Evolutionary conservation across 2,113 vertebrate genomes (phyloP).

Genomic region (Australoheros scitulus): DNA sequence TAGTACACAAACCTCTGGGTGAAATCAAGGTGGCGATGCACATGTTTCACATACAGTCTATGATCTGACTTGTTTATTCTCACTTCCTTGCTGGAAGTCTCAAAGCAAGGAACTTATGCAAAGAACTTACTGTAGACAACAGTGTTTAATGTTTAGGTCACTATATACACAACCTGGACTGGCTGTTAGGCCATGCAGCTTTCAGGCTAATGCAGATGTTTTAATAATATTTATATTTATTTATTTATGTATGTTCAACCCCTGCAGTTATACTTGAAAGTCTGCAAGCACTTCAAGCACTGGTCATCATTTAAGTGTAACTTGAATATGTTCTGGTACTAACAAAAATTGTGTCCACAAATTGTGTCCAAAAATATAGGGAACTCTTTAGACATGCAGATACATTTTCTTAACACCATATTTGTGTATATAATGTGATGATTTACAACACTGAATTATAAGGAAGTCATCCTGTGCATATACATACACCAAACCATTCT

Average conservation of each 20-base stretch:
- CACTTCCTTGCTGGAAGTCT: background rate
- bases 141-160: background rate
- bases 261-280: background rate
- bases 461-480: background rate
- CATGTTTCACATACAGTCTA: too few species aligned
- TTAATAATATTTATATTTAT: too few species aligned
- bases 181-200: too few species aligned
- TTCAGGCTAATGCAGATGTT: too few species aligned
- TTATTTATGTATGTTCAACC: too few species aligned
- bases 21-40: background rate
- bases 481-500: background rate
- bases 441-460: background rate
- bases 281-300: background rate
- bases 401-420: too few species aligned
- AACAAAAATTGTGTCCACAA: background rate
- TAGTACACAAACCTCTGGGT: background rate
- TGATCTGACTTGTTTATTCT: fast-evolving
- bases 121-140: background rate
- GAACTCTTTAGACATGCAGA: background rate
- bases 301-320: background rate
- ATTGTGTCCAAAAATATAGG: background rate
- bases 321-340: background rate
- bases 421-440: too few species aligned
- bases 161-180: too few species aligned
- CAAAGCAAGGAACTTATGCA: background rate